Percentiles rank a stretch among this genome's conserved stretches.
These are phyloP conservation scores for Cheilosia impressa DNA, from an alignment of 2,888 invertebrate genomes.

Conservation along the genomic window DNA sequence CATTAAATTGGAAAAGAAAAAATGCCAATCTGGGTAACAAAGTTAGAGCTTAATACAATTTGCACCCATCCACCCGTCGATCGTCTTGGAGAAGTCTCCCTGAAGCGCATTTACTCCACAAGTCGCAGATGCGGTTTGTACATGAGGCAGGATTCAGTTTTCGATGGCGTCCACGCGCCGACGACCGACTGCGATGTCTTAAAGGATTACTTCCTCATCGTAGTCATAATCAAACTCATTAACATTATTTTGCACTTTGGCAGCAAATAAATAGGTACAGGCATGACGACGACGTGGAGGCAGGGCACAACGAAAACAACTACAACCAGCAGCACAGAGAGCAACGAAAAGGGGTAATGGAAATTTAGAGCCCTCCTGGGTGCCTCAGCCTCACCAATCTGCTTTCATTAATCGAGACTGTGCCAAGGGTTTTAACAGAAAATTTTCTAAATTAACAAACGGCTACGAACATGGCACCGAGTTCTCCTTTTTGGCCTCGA, in stretches of 20 bases:
- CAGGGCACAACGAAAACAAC: neutral
- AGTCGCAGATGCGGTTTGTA: conserved; percentile 26
- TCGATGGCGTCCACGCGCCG: conserved; percentile 13
- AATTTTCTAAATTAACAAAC: conserved; percentile 13
- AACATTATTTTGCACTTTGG: conserved; percentile 74
- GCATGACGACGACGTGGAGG: conserved; percentile 33
- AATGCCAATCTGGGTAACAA: conserved; percentile 49
- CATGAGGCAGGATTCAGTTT: conserved; percentile 31
- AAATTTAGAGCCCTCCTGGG: conserved; percentile 55
- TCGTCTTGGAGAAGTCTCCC: conserved; percentile 21
- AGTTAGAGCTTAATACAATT: conserved; percentile 44
- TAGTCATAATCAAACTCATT: conserved; percentile 65
- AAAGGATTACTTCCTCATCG: conserved; percentile 47
- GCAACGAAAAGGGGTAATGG: conserved; percentile 21
- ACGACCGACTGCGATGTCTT: conserved; percentile 24
- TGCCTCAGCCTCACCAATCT: conserved; percentile 14
- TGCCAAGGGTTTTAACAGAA: conserved; percentile 11
- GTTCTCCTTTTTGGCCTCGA: neutral
- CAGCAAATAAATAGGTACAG: conserved; percentile 19
- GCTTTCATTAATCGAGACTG: conserved; percentile 40
- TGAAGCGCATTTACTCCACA: conserved; percentile 38
- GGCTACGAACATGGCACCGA: conserved; percentile 6
- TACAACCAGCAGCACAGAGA: neutral
- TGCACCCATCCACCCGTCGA: neutral
- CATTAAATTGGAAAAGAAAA: conserved; percentile 1